Evolutionary conservation across 2,113 vertebrate species (phyloP), one percentile per base, ranked within the genome.

Genomic region (Dipodomys ordii): DNA sequence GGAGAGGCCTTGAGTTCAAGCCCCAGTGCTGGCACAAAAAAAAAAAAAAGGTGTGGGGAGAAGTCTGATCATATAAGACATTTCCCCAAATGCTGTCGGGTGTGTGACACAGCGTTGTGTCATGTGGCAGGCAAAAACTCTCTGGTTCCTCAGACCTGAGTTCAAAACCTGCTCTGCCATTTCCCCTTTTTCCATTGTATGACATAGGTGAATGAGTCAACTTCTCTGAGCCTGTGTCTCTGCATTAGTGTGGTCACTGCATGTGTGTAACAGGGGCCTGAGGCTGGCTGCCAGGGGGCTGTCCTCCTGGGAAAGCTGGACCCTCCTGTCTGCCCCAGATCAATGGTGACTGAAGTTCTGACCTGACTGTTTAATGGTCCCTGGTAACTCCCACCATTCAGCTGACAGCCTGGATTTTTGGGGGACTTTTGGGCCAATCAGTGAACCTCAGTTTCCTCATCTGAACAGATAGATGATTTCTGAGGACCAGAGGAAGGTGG

Each of bases 31-130:
- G 53, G 12, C 53, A 57, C 15, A 57, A 1, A 57, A 57, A 57
- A 57, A 57, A 57, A 57, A 18, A 57, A 57, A 57, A 18, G 15
- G 3, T 11, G 12, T 11, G 49, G 49, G 64, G 25, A 30, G 28
- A 69, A 2, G 32, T 73, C 53, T 13, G 53, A 13, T 57, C 12
- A 49, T 30, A 72, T 20, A 32, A 16, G 49, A 53, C 25, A 32
- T 16, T 1, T 12, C 49, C 39, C 22, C 19, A 32, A 0, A 0
- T 16, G 15, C 12, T 49, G 15, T 44, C 3, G 28, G 10, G 65
- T 18, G 53, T 69, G 4, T 44, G 13, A 64, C 9, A 22, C 15
- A 57, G 53, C 16, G 15, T 18, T 64, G 1, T 8, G 2, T 18
- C 8, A 53, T 4, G 7, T 10, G 12, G 8, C 49, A 53, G 39